Conservation (phyloP, 2,113 vertebrate genomes). For the Syngnathus scovelli region DNA sequence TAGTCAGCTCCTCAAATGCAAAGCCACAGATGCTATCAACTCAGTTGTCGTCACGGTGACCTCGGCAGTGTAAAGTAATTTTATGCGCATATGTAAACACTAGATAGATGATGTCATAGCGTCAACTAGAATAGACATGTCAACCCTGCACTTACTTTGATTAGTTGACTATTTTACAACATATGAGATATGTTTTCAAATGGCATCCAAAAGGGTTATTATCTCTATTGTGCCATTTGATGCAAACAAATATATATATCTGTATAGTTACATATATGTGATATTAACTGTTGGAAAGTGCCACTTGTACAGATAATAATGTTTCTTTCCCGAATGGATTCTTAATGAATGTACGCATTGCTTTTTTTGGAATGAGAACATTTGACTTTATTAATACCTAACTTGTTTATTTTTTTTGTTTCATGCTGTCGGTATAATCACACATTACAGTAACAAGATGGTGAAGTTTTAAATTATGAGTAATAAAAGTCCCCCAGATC, state of each 20-base stretch:
- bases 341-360: background rate
- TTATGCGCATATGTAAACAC: conserved; percentile 37
- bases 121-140: conserved; percentile 53
- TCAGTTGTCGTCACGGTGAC: conserved; percentile 44
- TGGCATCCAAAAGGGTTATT: conserved; percentile 31
- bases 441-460: background rate
- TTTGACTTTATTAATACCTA: conserved; percentile 6
- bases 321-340: background rate
- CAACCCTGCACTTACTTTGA: conserved; percentile 64
- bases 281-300: background rate
- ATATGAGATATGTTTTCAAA: conserved; percentile 54
- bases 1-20: conserved; percentile 14
- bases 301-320: conserved; percentile 13
- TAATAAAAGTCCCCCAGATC: background rate
- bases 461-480: background rate
- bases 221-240: conserved; percentile 8
- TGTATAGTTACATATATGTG: conserved; percentile 9
- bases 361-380: background rate
- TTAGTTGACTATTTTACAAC: conserved; percentile 36
- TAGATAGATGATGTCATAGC: conserved; percentile 37
- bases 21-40: conserved; percentile 38
- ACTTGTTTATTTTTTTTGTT: background rate
- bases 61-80: conserved; percentile 61
- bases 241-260: conserved; percentile 8
- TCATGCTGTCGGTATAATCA: background rate